Conservation (phyloP, 2,888 invertebrate species). For the Charanyca ferruginea region DNA sequence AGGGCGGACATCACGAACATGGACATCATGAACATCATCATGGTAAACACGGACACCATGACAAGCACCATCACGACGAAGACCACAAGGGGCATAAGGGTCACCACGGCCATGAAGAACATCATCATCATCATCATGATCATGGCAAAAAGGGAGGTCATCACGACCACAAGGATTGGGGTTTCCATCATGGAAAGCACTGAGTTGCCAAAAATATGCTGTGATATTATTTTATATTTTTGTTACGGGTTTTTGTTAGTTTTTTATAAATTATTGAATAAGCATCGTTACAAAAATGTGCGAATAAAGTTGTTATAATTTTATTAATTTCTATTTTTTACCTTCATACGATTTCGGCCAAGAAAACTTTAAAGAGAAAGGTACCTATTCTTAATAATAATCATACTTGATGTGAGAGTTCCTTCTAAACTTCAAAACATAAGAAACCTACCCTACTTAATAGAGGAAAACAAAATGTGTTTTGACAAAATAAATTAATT, state of each 20-base stretch:
- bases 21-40: conserved; percentile 88
- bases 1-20: conserved; percentile 85
- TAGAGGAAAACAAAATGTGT: too few relatives aligned
- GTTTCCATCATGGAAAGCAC: conserved; percentile 88
- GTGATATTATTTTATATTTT: conserved; percentile 79
- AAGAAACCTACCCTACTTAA: too few relatives aligned
- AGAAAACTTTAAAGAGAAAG: background rate
- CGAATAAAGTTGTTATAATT: conserved; percentile 52
- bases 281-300: conserved; percentile 60
- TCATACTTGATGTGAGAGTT: background rate
- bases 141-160: conserved; percentile 89
- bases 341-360: background rate
- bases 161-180: conserved; percentile 86
- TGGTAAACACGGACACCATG: conserved; percentile 86
- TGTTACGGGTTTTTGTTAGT: conserved; percentile 75
- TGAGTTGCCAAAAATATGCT: conserved; percentile 78
- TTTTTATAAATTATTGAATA: conserved; percentile 71
- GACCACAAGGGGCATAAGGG: conserved; percentile 88
- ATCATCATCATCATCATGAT: conserved; percentile 87
- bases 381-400: too few relatives aligned
- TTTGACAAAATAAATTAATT: too few relatives aligned
- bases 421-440: background rate
- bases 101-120: conserved; percentile 88
- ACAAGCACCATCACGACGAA: conserved; percentile 86
- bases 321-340: conserved; percentile 20